A percentile compares a stretch with the other conserved stretches of the same genome.
These are phyloP conservation scores for Spinus pinus DNA, from an alignment of 2,797 vertebrate genomes.

Conservation along the genomic window DNA sequence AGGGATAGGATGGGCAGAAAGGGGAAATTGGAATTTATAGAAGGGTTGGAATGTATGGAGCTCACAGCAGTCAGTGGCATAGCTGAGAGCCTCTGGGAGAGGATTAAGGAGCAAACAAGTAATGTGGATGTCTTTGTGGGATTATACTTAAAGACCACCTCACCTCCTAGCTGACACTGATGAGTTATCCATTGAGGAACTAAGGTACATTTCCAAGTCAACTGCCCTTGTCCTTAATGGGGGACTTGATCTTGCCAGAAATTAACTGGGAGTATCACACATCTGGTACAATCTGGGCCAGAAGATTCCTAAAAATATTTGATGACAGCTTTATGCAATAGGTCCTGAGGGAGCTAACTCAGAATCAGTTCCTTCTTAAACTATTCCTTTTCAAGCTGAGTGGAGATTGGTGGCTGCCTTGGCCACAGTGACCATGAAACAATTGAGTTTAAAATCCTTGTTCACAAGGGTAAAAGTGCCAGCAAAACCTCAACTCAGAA, in stretches of 20 bases:
- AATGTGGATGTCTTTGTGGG: neutral
- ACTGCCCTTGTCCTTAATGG: neutral
- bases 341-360: neutral
- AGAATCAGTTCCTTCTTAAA: neutral
- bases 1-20: neutral
- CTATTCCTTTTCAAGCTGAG: neutral
- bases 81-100: neutral
- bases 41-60: neutral
- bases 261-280: neutral
- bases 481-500: neutral
- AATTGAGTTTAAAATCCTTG: rapidly evolving
- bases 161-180: neutral
- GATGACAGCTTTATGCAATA: neutral
- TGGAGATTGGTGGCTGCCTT: rapidly evolving
- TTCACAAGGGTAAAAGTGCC: neutral
- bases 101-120: neutral
- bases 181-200: neutral
- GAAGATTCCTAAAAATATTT: neutral
- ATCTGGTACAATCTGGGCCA: neutral
- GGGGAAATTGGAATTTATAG: rapidly evolving
- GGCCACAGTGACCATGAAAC: rapidly evolving
- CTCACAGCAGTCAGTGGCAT: neutral
- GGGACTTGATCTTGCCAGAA: neutral
- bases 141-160: neutral
- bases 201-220: neutral